phyloP scores from a whole-genome alignment of 2,888 invertebrate genomes.

The Sicus ferrugineus region DNA sequence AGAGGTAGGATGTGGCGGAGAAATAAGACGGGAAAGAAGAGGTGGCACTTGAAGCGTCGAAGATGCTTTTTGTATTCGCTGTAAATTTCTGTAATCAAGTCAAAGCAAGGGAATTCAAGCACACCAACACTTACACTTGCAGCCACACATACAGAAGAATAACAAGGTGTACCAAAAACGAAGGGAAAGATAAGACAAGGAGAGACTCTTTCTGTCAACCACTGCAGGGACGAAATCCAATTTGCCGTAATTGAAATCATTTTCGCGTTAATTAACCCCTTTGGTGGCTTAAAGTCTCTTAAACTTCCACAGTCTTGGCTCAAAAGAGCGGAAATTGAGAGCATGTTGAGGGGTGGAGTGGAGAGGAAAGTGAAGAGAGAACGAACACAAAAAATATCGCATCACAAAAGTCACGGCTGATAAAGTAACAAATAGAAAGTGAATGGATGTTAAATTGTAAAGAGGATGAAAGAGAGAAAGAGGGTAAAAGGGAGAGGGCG shows the following conservation, averaged over 20 bases:
- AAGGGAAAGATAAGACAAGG: neutral
- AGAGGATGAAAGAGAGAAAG: neutral
- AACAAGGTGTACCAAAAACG: neutral
- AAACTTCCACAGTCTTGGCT: slow-evolving; percentile 26
- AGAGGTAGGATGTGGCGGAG: neutral
- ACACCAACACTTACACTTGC: slow-evolving; percentile 11
- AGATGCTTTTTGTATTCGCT: slow-evolving; percentile 17
- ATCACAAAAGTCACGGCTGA: neutral
- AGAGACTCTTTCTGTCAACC: neutral
- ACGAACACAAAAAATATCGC: slow-evolving; percentile 21
- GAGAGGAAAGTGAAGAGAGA: neutral
- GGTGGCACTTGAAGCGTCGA: neutral
- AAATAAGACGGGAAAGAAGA: too few relatives aligned
- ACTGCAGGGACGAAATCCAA: slow-evolving; percentile 40
- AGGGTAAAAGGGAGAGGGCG: neutral
- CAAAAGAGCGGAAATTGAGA: neutral
- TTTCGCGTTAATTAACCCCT: slow-evolving; percentile 51
- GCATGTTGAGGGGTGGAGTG: neutral
- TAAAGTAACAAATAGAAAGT: neutral
- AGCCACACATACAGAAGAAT: neutral
- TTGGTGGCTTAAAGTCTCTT: slow-evolving; percentile 42
- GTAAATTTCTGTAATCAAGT: slow-evolving; percentile 39
- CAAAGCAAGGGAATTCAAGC: slow-evolving; percentile 29
- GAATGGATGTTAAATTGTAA: too few relatives aligned
- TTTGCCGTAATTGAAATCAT: slow-evolving; percentile 51